Evolutionary conservation across 2,113 vertebrate species (phyloP), one percentile per base, ranked within the genome.

Genomic region (Nannobrachium achirus): DNA sequence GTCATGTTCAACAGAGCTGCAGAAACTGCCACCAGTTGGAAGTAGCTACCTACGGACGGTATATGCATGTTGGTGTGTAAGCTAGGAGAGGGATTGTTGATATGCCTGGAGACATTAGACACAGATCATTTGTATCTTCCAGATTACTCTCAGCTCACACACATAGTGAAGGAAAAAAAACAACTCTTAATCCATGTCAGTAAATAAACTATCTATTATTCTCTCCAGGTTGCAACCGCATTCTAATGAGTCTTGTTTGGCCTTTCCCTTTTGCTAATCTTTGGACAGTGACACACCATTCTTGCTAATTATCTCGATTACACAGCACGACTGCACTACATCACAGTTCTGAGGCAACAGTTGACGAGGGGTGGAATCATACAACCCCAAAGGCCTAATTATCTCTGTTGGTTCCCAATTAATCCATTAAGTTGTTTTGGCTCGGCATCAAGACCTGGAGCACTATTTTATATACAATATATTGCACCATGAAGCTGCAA

Each of bases 401-500:
- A 98, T 95, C 95, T 96, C 94, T 90, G 93, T 92, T 94, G 95
- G 93, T 87, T 96, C 83, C 94, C 96, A 98, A 97, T 99, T 98
- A 97, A 96, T 96, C 94, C 92, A 94, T 94, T 94, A 93, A 95
- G 92, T 95, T 96, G 94, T 95, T 98, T 95, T 93, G 92, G 90
- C 93, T 95, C 87, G 81, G 92, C 93, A 95, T 94, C 93, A 93
- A 94, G 89, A 93, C 91, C 90, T 92, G 76, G 91, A 86, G 90
- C 88, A 65, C 61, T 58, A 78, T 85, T 86, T 88, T 84, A 82
- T 87, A 80, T 77, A 86, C 77, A 75, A 85, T 83, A 78, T 56
- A 53, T 84, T 81, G 82, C 84, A 81, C 75, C 86, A 86, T 83
- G 69, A 84, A 63, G 56, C 56, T 76, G 69, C 48, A 56, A 72